Conservation (phyloP, 64 coral and sea anemone species). For the Dendrophyllia cribrosa region DNA sequence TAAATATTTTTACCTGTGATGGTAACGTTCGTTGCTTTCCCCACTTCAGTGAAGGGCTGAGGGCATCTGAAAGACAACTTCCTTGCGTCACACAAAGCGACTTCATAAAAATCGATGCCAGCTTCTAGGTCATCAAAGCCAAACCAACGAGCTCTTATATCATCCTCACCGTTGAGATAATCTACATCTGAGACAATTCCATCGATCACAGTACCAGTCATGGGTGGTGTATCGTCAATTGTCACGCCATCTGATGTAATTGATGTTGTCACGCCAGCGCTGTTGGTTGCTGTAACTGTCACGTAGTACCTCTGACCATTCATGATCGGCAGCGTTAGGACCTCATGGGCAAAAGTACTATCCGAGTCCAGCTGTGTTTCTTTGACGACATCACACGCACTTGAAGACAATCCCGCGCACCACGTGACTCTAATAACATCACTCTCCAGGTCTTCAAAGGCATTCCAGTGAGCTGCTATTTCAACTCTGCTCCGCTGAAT, state of each 20-base stretch:
- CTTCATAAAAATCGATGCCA: constrained; percentile 84
- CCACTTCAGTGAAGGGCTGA: constrained; percentile 53
- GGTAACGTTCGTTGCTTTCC: not conserved
- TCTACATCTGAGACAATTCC: constrained; percentile 2
- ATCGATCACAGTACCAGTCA: constrained; percentile 27
- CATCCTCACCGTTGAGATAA: constrained; percentile 20
- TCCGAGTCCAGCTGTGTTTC: constrained; percentile 6
- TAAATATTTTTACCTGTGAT: not conserved
- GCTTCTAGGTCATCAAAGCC: constrained; percentile 77
- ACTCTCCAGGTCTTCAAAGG: constrained; percentile 88
- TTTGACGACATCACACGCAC: constrained; percentile 60
- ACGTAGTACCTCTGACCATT: constrained; percentile 33
- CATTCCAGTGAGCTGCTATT: constrained; percentile 82
- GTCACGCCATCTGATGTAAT: constrained; percentile 80
- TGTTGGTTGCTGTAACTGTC: constrained; percentile 75
- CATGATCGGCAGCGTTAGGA: constrained; percentile 37
- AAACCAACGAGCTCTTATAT: constrained; percentile 68
- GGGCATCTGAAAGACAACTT: constrained; percentile 66
- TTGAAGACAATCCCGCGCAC: constrained; percentile 69
- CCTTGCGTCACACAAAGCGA: constrained; percentile 82
- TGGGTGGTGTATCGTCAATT: constrained; percentile 78
- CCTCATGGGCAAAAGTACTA: constrained; percentile 8
- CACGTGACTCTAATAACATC: constrained; percentile 81
- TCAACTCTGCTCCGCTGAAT: constrained; percentile 54
- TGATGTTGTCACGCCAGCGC: constrained; percentile 60